Percentiles rank a stretch among this genome's conserved stretches.
Conservation (phyloP, 2,888 invertebrate species). For the Frankliniella fusca region DNA sequence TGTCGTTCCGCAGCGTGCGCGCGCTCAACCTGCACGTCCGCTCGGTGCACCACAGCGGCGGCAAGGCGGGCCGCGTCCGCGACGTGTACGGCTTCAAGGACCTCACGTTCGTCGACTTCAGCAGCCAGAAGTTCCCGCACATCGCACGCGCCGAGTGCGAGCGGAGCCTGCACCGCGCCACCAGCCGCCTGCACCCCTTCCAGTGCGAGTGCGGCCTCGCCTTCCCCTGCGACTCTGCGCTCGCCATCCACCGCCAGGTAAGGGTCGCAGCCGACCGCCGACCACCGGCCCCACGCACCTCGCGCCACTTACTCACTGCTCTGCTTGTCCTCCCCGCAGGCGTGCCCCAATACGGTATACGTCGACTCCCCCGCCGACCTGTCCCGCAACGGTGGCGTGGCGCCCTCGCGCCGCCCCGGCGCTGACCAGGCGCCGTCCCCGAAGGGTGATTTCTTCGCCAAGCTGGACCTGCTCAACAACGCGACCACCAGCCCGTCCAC, state of each 20-base stretch:
- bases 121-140: constrained; percentile 71
- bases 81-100: constrained; percentile 63
- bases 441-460: constrained; percentile 37
- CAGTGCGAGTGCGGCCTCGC: constrained; percentile 67
- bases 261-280: no score
- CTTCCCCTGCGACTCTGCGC: constrained; percentile 65
- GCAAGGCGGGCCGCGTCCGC: background rate
- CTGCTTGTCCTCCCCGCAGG: background rate
- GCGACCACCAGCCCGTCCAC: background rate
- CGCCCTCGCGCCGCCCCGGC: constrained; percentile 37
- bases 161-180: constrained; percentile 57
- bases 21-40: constrained; percentile 66
- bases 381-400: constrained; percentile 11
- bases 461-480: constrained; percentile 28
- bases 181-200: constrained; percentile 57
- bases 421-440: constrained; percentile 43
- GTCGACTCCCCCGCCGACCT: constrained; percentile 25
- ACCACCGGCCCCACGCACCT: background rate
- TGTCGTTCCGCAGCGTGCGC: constrained; percentile 68
- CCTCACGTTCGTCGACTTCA: constrained; percentile 72
- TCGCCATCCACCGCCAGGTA: constrained; percentile 62
- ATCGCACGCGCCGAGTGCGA: constrained; percentile 70
- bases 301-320: background rate
- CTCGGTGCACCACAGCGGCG: constrained; percentile 52
- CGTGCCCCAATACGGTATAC: constrained; percentile 14